phyloP scores from a whole-genome alignment of 2,797 vertebrate genomes.

The Etheostoma perlongum region DNA sequence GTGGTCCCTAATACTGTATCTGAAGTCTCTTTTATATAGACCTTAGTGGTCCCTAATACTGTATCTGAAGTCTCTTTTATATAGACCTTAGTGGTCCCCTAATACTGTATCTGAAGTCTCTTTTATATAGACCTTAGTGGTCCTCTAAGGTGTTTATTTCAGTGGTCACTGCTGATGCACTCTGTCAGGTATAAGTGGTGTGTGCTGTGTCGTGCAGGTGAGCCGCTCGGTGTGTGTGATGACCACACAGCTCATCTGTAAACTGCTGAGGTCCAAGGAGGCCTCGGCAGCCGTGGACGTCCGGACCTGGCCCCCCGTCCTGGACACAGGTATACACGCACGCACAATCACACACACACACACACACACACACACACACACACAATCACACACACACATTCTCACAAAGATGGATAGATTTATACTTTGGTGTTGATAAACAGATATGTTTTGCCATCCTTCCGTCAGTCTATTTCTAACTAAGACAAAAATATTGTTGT shows the following conservation, averaged over 20 bases:
- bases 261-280: constrained; percentile 93
- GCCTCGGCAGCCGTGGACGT: constrained; percentile 93
- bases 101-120: no score
- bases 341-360: no score
- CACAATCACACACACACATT: no score
- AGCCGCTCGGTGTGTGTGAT: constrained; percentile 95
- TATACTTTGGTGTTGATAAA: not conserved
- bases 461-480: not conserved
- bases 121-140: not conserved
- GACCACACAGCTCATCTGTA: constrained; percentile 94
- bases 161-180: no score
- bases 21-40: no score
- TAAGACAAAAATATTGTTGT: no score
- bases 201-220: constrained; percentile 83
- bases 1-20: no score
- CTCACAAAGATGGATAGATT: not conserved
- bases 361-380: no score
- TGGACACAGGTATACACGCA: constrained; percentile 90
- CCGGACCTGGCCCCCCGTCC: constrained; percentile 94
- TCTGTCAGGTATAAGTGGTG: not conserved
- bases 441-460: not conserved
- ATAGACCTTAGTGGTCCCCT: no score
- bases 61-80: no score
- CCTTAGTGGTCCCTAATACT: no score
- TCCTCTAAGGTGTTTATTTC: not conserved